Percentiles rank a stretch among this genome's conserved stretches.
These are phyloP conservation scores for Embidobia sp. DNA, from an alignment of 2,888 invertebrate genomes.

Conservation along the genomic window DNA sequence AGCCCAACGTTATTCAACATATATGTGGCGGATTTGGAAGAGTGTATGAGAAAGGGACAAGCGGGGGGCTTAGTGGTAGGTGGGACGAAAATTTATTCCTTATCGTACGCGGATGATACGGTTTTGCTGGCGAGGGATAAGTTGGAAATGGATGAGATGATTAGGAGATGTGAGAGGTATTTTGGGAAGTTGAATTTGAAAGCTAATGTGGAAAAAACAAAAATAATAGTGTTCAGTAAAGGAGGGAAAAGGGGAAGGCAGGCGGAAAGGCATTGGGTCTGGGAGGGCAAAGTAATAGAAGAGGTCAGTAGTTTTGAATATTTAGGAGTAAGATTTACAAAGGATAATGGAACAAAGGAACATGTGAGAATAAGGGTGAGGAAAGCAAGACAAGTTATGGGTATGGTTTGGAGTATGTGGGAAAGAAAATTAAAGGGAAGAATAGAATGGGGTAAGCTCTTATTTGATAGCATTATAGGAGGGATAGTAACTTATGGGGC, in stretches of 20 bases:
- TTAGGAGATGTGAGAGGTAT: constrained; percentile 3
- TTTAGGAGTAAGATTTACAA: constrained; percentile 7
- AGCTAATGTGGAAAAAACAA: constrained; percentile 7
- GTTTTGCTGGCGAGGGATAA: constrained; percentile 3
- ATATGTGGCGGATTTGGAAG: constrained; percentile 2
- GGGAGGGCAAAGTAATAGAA: neutral
- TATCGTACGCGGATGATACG: constrained; percentile 11
- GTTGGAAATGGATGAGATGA: neutral
- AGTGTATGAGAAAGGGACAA: neutral
- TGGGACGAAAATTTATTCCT: neutral
- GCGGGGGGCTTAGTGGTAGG: neutral
- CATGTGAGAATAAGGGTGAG: constrained; percentile 5
- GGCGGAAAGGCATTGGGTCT: neutral
- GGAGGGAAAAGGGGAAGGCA: constrained; percentile 6
- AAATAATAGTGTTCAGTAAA: constrained; percentile 10
- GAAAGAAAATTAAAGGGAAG: neutral
- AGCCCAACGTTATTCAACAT: constrained; percentile 13
- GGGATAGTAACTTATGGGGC: neutral
- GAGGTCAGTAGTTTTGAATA: constrained; percentile 10
- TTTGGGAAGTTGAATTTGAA: neutral
- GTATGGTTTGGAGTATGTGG: constrained; percentile 11
- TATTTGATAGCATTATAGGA: neutral
- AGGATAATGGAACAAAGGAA: neutral
- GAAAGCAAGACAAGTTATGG: constrained; percentile 8
- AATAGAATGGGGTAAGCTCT: constrained; percentile 1